Evolutionary conservation across 2,113 vertebrate genomes (phyloP), one percentile per base, ranked within the genome.

Genomic region (Nesoenas mayeri): DNA sequence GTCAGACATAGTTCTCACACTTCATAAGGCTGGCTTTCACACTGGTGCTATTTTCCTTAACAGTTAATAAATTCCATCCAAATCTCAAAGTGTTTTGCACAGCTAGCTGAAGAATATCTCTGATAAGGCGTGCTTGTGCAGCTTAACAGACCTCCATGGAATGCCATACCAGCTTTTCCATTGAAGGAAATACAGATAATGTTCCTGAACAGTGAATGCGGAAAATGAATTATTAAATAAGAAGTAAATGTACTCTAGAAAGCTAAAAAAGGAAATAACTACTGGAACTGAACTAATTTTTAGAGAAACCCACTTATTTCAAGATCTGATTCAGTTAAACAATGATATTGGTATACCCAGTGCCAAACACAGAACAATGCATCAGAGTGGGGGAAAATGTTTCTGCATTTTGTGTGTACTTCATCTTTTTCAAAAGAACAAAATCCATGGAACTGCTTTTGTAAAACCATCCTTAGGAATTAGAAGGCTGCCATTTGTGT

Each of bases 21-120:
- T 94, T 92, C 80, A 69, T 66, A 85, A 81, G 50, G n/a, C 38
- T 85, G 88, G 25, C 20, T 94, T 91, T 91, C 84, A 58, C 56
- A 69, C 56, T 89, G 69, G 44, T 65, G 72, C 15, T 64, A 34
- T 80, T 93, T 91, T 82, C 54, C 74, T 73, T 79, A 91, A 64
- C 29, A 89, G 90, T 88, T 96, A 85, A 84, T 89, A 91, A 93
- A 96, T 92, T 94, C 89, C 90, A 82, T 72, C 36, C 64, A 95
- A 89, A 93, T 94, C 93, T 91, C 60, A n/a, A 82, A 88, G 90
- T 80, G 66, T 71, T 96, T 91, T 29, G 1, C 88, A 92, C 16
- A 92, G 73, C n/a, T 86, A 74, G 86, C 54, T 91, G 84, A 93
- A 92, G 93, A 88, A 89, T 92, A 94, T 56, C 60, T 91, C 86